Base-by-base conservation (phyloP, 2,113 vertebrate species). In the Tricholaema leucomelas region DNA sequence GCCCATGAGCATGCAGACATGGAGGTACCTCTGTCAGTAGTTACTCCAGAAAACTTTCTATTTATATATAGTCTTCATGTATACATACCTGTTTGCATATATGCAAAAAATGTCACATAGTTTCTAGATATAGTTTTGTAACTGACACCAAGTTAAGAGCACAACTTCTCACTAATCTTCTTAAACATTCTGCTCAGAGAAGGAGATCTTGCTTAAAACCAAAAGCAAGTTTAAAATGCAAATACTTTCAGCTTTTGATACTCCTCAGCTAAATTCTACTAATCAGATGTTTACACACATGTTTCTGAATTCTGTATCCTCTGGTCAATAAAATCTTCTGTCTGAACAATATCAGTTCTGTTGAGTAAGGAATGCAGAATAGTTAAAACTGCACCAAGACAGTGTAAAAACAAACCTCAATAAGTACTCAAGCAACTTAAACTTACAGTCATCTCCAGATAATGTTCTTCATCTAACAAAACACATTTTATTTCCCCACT, bases 401-500 rank as follows among this genome's bases (percentile, higher is more conserved):
- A 50, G 24, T 0, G 0, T 58, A 59, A 84, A 59, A 85, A 77
- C 11, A 8, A 55, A 28, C 31, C 60, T 60, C 59, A 69, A 74
- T 61, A 78, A 76, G 56, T 56, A 73, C 18, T 27, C 12, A 44
- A 58, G 40, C 35, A 72, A 67, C 48, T 91, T 70, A 82, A 94
- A 70, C 84, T 77, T 73, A 27, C 21, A 82, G 44, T 74, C 50
- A 90, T 80, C 58, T 78, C 46, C 28, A 90, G 89, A 87, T 81
- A 77, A 91, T 50, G 36, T 46, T 77, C 58, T 77, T 82, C 64
- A 54, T 65, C 63, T 93, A 85, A 21, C 74, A 64, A 93, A 87
- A 67, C 60, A 63, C 52, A 77, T 35, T 91, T 92, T 48, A 80
- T 50, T 85, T 94, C 81, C 44, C 59, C 58, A 31, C 52, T 95